A percentile compares a stretch with the other conserved stretches of the same genome.
phyloP scores from a whole-genome alignment of 2,888 invertebrate genomes.

The Chrysodeixis includens region DNA sequence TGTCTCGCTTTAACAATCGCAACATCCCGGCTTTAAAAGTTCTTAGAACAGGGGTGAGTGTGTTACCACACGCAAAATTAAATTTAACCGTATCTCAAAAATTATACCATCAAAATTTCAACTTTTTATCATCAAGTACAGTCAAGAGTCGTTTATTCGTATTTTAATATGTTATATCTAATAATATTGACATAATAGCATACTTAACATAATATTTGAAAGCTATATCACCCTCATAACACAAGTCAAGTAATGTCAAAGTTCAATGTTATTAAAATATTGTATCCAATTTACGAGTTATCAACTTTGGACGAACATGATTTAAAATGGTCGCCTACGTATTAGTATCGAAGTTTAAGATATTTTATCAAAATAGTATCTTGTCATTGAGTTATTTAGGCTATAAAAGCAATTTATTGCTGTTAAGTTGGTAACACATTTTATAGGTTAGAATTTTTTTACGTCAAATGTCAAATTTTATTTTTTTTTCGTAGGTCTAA shows the following conservation, averaged over 20 bases:
- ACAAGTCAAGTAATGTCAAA: constrained; percentile 48
- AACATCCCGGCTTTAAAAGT: too few relatives aligned
- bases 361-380: neutral
- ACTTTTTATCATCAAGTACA: neutral
- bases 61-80: neutral
- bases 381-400: constrained; percentile 3
- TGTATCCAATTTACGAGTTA: constrained; percentile 46
- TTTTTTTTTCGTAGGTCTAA: neutral
- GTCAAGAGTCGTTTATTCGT: neutral
- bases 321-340: constrained; percentile 13
- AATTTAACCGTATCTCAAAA: neutral
- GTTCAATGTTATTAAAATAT: constrained; percentile 49
- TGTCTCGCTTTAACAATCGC: too few relatives aligned
- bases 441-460: neutral
- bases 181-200: constrained; percentile 25
- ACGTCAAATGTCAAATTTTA: neutral
- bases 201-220: constrained; percentile 40
- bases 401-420: neutral
- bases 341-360: neutral
- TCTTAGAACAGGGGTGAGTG: neutral
- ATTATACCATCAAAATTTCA: neutral
- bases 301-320: constrained; percentile 18
- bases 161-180: constrained; percentile 19
- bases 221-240: constrained; percentile 21
- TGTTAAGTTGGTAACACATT: neutral